A percentile compares a stretch with the other conserved stretches of the same genome.
Conservation (phyloP, 2,888 invertebrate genomes). For the Anthophora plumipes region DNA sequence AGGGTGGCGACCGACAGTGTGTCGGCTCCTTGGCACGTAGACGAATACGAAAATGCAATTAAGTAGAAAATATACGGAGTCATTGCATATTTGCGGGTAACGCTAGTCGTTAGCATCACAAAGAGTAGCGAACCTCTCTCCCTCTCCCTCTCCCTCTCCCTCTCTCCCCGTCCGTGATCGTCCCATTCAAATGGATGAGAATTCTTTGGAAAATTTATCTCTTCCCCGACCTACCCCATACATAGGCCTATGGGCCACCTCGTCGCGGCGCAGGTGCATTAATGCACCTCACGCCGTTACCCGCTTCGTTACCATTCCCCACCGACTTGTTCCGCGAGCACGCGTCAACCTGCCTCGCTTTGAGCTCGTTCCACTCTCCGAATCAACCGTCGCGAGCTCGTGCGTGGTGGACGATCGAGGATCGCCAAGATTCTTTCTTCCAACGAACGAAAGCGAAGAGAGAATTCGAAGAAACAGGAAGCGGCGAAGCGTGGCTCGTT, state of each 20-base stretch:
- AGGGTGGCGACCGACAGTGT: neutral
- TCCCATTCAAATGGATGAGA: slow-evolving; percentile 65
- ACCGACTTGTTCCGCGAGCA: neutral
- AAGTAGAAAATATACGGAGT: slow-evolving; percentile 82
- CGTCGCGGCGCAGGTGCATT: slow-evolving; percentile 59
- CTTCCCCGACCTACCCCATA: slow-evolving; percentile 55
- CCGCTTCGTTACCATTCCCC: slow-evolving; percentile 8
- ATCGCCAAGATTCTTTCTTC: too few species aligned
- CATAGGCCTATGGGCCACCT: slow-evolving; percentile 40
- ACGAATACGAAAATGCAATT: slow-evolving; percentile 84
- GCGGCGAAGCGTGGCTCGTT: neutral
- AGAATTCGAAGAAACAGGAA: slow-evolving; percentile 7
- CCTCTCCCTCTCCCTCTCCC: too few species aligned
- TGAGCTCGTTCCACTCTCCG: too few species aligned
- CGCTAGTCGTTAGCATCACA: slow-evolving; percentile 83
- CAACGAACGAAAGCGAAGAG: too few species aligned
- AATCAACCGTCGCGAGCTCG: too few species aligned
- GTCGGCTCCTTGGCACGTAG: slow-evolving; percentile 39
- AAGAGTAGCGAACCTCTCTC: slow-evolving; percentile 74
- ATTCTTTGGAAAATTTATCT: slow-evolving; percentile 66
- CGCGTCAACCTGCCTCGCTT: too few species aligned
- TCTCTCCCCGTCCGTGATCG: slow-evolving; percentile 40
- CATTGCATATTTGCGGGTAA: slow-evolving; percentile 82
- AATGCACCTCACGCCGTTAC: slow-evolving; percentile 41
- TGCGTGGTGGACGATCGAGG: too few species aligned